Conservation (phyloP, 2,888 invertebrate genomes). For the Eupeodes latifasciatus region DNA sequence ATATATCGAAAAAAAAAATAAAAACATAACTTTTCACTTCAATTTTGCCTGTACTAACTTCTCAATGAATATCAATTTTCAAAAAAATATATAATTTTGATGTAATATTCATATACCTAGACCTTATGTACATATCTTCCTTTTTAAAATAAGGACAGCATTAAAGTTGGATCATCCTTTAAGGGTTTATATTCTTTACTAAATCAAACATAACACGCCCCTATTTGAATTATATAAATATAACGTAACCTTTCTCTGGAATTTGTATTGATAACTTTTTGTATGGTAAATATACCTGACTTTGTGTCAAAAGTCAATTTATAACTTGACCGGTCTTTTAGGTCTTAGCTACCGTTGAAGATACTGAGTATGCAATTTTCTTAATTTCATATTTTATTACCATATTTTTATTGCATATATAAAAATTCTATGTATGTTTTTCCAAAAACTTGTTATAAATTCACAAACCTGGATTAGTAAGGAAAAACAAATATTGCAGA, state of each 20-base stretch:
- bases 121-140: not conserved
- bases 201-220: slow-evolving; percentile 22
- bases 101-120: not conserved
- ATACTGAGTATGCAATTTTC: slow-evolving; percentile 21
- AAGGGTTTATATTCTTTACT: slow-evolving; percentile 3
- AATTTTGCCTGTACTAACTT: not conserved
- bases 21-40: not conserved
- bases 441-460: slow-evolving; percentile 15
- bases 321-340: not conserved
- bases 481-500: slow-evolving; percentile 67
- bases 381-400: slow-evolving; percentile 7
- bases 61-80: not conserved
- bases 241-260: not conserved
- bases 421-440: not conserved
- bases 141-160: not conserved
- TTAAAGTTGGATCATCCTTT: not conserved
- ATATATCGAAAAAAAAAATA: too few species aligned
- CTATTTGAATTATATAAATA: not conserved
- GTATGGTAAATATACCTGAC: slow-evolving; percentile 25
- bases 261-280: not conserved
- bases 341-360: slow-evolving; percentile 35
- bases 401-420: slow-evolving; percentile 21
- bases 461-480: slow-evolving; percentile 37
- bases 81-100: not conserved
- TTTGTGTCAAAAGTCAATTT: not conserved